Conservation (phyloP, 2,113 vertebrate species). For the Hyla sarda region DNA sequence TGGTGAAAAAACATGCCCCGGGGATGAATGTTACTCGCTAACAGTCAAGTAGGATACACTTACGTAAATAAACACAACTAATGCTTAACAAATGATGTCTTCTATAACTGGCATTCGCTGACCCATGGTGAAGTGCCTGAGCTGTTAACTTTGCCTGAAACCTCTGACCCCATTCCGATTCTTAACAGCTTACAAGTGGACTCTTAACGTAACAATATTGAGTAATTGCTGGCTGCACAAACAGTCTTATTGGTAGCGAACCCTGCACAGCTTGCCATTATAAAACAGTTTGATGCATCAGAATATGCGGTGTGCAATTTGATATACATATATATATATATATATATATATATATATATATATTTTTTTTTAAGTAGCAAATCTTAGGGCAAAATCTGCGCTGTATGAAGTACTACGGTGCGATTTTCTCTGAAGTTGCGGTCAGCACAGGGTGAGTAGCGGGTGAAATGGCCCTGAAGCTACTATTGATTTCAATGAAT, state of each 20-base stretch:
- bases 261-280: not conserved
- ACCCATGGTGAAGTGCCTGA: conserved; percentile 41
- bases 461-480: no score
- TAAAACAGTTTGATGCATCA: not conserved
- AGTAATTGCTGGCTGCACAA: conserved; percentile 55
- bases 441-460: no score
- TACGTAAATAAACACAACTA: conserved; percentile 52
- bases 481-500: no score
- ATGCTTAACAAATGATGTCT: conserved; percentile 46
- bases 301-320: not conserved
- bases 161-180: conserved; percentile 51
- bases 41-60: conserved; percentile 41
- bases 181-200: conserved; percentile 57
- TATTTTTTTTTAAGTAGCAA: no score
- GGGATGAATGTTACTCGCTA: conserved; percentile 36
- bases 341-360: not conserved
- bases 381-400: no score
- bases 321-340: not conserved
- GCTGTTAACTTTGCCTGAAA: conserved; percentile 52
- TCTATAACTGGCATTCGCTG: conserved; percentile 43
- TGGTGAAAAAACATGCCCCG: conserved; percentile 39
- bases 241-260: conserved; percentile 38
- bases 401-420: no score
- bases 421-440: no score
- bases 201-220: conserved; percentile 54